Base-by-base conservation (phyloP, 2,888 invertebrate genomes). In the Pyrrhosoma nymphula region DNA sequence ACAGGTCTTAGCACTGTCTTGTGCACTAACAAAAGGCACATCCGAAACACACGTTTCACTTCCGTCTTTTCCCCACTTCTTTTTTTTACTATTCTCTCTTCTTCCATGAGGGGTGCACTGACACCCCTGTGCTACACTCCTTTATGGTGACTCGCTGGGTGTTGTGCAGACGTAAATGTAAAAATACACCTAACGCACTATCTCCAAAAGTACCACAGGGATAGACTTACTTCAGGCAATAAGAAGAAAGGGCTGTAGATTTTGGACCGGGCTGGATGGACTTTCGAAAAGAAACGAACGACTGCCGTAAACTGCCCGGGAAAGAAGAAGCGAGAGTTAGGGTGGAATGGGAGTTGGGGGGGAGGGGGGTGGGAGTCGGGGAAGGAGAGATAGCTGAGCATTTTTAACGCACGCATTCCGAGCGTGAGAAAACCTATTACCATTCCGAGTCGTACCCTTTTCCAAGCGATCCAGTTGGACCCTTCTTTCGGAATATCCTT, bases 361-460 rank as follows among this genome's bases (percentile, higher is more conserved):
- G 12, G 69, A 8, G 10, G n/a, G n/a, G 12, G 69, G 82, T 3
- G 82, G 35, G 12, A 82, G 82, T 35, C 3, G 35, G 35, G 30
- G 75, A 30, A 56, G n/a, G n/a, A 56, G 56, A 60, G 16, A 20
- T 60, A 60, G 60, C 60, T 60, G 20, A 60, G 60, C 30, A 82
- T 82, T 82, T 35, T 82, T 35, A 60, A 35, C 35, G 82, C 82
- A 35, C 35, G 82, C 82, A 82, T 35, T 30, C 82, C 82, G 82
- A 82, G 82, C 82, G 82, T 82, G 35, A 35, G 82, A 82, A 82
- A 82, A 82, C 82, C 35, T 82, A 82, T 82, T 82, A 26, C 82
- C 82, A 82, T 82, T 35, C 82, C 82, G 10, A 10, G 35, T 82
- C 30, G 75, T 12, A 10, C 30, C 30, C 82, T 35, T 35, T 35